Base-by-base conservation (phyloP, 1,140 invertebrate species). In the Brachionus rubens region DNA sequence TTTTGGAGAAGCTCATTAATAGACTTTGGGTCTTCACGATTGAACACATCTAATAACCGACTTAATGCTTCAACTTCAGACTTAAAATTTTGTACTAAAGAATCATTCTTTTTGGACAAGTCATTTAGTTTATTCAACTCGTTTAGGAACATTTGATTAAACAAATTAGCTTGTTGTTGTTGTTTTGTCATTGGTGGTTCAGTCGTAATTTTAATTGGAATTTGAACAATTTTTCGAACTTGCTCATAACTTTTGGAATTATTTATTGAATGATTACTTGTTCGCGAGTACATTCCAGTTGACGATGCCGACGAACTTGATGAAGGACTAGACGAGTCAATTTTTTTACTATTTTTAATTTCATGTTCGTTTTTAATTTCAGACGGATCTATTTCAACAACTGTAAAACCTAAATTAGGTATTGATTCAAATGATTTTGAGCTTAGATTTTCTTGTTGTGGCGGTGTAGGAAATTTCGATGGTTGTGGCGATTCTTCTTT, bases 71-170 rank as follows among this genome's bases (percentile, higher is more conserved):
- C 36, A 21, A 65, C 40, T 43, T 65, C 59, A 14, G 33, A 65
- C 12, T 12, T 65, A 4, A 65, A 41, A 24, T 21, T 43, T 9
- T 65, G 36, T 33, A 59, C 16, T 19, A 59, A 6, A 16, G 33
- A 33, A 16, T 59, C 54, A 59, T 59, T 59, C 16, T 59, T 59
- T 36, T 59, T 33, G 4, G 30, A 28, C n/a, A 33, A 33, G 9
- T 43, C 59, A 43, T 43, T 36, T n/a, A 65, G 40, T 43, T 21
- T 12, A 24, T 65, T 65, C 14, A 65, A 43, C 30, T 65, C 59
- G 19, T 65, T 65, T 26, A 65, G 10, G 43, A 65, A 65, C 24
- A 43, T 41, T 65, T 36, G 43, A 43, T 65, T 65, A 12, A 41
- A 14, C 4, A 41, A 43, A 65, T 43, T 65, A 43, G 36, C 14